phyloP scores from a whole-genome alignment of 2,888 invertebrate species.

The Dicycla oo region DNA sequence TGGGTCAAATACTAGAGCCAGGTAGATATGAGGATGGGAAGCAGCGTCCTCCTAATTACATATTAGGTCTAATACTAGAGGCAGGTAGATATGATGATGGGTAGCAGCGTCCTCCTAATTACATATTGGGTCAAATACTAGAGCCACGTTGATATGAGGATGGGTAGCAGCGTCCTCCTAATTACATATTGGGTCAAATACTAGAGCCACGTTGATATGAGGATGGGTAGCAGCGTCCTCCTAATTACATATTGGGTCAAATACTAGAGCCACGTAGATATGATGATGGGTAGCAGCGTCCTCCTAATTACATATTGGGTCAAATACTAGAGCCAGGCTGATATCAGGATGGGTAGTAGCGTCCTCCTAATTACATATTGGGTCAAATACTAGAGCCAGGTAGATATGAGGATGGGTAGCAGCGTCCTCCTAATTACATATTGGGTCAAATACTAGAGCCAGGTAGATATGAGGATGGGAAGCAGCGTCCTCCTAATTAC shows the following conservation, averaged over 20 bases:
- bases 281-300: too few relatives aligned
- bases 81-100: background rate
- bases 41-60: background rate
- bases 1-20: slow-evolving; percentile 7
- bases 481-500: background rate
- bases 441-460: slow-evolving; percentile 9
- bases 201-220: background rate
- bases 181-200: slow-evolving; percentile 24
- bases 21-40: background rate
- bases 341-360: background rate
- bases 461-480: background rate
- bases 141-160: background rate
- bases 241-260: slow-evolving; percentile 30
- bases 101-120: background rate
- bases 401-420: background rate
- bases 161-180: background rate
- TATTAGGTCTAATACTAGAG: slow-evolving; percentile 20
- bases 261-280: background rate
- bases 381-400: background rate
- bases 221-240: background rate
- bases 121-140: slow-evolving; percentile 25
- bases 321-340: background rate
- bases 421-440: slow-evolving; percentile 9
- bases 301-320: slow-evolving; percentile 28
- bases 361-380: slow-evolving; percentile 25